A percentile compares a stretch with the other conserved stretches of the same genome.
phyloP scores from a whole-genome alignment of 1,140 invertebrate genomes.

The Ooceraea biroi region DNA sequence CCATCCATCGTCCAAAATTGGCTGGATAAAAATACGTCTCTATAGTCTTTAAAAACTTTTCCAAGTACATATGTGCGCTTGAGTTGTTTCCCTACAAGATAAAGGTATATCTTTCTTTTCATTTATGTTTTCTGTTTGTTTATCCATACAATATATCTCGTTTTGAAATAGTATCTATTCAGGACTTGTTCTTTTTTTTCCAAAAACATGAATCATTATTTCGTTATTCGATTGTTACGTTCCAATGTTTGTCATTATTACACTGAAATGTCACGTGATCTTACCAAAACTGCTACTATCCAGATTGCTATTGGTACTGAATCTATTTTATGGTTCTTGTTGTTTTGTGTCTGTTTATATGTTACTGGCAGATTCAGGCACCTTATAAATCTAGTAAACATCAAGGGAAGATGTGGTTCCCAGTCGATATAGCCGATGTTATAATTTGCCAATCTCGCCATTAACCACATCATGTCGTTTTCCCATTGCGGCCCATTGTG shows the following conservation, averaged over 20 bases:
- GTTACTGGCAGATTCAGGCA: constrained; percentile 93
- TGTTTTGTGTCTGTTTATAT: constrained; percentile 88
- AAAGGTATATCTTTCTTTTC: constrained; percentile 11
- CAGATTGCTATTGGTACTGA: constrained; percentile 88
- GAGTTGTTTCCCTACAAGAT: constrained; percentile 86
- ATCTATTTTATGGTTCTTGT: constrained; percentile 86
- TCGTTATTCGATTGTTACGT: too few relatives aligned
- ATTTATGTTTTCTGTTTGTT: not conserved
- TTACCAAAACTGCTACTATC: constrained; percentile 79
- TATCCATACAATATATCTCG: not conserved
- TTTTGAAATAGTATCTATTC: too few relatives aligned
- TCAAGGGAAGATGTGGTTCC: constrained; percentile 92
- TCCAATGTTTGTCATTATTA: not conserved
- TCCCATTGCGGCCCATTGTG: constrained; percentile 91
- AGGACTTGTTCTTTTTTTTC: too few relatives aligned
- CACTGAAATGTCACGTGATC: constrained; percentile 56
- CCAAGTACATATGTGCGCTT: constrained; percentile 90
- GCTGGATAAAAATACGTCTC: constrained; percentile 97
- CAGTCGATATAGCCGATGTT: constrained; percentile 96
- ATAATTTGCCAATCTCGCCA: constrained; percentile 90
- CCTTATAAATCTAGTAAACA: constrained; percentile 93
- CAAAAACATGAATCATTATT: too few relatives aligned
- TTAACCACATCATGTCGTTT: constrained; percentile 90
- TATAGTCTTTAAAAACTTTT: constrained; percentile 93
- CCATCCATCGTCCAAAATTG: constrained; percentile 93